Conservation (phyloP, 2,113 vertebrate genomes). For the Theristicus caerulescens region DNA sequence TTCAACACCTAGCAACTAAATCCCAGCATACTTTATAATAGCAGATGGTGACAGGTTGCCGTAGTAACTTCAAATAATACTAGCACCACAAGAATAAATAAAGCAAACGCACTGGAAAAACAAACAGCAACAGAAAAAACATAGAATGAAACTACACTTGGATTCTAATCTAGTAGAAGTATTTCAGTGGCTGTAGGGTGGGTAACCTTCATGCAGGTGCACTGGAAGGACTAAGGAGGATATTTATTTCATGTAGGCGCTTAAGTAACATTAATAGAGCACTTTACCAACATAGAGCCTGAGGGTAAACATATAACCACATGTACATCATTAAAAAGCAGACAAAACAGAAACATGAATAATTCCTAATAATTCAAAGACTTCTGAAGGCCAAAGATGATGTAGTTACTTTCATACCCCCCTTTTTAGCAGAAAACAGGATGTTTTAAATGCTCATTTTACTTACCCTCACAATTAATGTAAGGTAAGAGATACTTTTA, state of each 20-base stretch:
- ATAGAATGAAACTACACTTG: not conserved
- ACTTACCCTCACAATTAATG: not conserved
- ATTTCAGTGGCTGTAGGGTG: not conserved
- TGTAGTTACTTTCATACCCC: not conserved
- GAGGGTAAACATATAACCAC: not conserved
- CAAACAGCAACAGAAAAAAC: not conserved
- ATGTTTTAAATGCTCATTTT: not conserved
- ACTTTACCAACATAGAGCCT: accelerated
- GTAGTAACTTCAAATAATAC: conserved; percentile 78
- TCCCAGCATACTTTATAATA: conserved; percentile 67
- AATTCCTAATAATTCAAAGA: not conserved
- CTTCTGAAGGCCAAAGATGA: not conserved
- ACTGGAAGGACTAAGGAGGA: not conserved
- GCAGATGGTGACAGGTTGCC: conserved; percentile 78
- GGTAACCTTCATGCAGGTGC: not conserved
- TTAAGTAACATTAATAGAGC: not conserved
- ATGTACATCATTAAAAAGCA: not conserved
- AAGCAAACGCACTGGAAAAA: conserved; percentile 46
- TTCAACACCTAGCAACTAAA: conserved; percentile 73
- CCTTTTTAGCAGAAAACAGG: not conserved
- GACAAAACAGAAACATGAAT: not conserved
- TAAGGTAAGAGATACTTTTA: not conserved
- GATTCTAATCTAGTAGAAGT: not conserved
- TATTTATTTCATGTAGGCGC: not conserved
- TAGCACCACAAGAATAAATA: conserved; percentile 61